Evolutionary conservation across 2,888 invertebrate genomes (phyloP).

Genomic region (Dichetophora obliterata): DNA sequence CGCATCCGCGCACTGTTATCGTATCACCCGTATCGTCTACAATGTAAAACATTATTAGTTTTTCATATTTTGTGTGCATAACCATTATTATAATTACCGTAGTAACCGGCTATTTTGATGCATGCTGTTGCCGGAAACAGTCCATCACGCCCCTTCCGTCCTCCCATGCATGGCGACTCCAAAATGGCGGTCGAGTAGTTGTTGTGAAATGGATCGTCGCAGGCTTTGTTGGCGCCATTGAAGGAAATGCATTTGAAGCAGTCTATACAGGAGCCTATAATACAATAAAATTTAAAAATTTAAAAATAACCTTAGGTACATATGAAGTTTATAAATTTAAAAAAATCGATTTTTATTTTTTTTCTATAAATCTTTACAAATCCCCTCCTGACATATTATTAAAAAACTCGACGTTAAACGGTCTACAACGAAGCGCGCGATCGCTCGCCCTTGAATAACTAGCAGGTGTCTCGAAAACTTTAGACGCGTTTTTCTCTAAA

Average conservation of each 20-base stretch:
- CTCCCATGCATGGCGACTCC: conserved; percentile 94
- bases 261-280: conserved; percentile 80
- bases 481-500: too few species aligned
- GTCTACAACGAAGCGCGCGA: too few species aligned
- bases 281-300: not conserved
- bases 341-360: too few species aligned
- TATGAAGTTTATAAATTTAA: too few species aligned
- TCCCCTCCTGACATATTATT: too few species aligned
- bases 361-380: too few species aligned
- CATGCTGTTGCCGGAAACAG: conserved; percentile 97
- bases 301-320: too few species aligned
- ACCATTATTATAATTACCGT: conserved; percentile 75
- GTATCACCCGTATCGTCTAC: conserved; percentile 84
- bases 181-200: conserved; percentile 87
- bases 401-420: too few species aligned
- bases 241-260: conserved; percentile 98
- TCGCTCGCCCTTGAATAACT: too few species aligned
- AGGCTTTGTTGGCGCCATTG: conserved; percentile 85
- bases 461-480: too few species aligned
- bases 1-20: conserved; percentile 93
- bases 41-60: not conserved
- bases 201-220: conserved; percentile 97
- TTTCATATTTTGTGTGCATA: not conserved
- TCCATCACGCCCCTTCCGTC: conserved; percentile 91
- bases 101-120: conserved; percentile 92